A percentile compares a stretch with the other conserved stretches of the same genome.
Evolutionary conservation across 2,888 invertebrate genomes (phyloP).

Genomic region (Sarcophaga carnaria): DNA sequence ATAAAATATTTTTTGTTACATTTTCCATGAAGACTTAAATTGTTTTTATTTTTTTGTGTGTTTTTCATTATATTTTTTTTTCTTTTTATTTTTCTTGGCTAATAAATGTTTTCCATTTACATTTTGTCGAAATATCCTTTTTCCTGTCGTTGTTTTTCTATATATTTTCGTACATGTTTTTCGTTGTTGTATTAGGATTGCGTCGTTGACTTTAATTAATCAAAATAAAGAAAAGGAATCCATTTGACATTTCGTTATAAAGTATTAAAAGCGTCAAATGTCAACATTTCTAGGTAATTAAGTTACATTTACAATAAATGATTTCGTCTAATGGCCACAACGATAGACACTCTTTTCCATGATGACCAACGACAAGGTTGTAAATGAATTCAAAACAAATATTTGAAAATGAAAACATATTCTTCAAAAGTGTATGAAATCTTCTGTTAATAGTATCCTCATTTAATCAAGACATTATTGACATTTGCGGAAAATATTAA

Average conservation of each 20-base stretch:
- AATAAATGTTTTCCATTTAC: constrained; percentile 14
- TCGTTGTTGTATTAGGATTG: constrained; percentile 39
- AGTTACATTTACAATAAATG: constrained; percentile 70
- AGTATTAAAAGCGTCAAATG: constrained; percentile 69
- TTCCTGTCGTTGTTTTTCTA: constrained; percentile 35
- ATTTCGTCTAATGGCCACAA: constrained; percentile 55
- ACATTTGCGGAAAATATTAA: no score
- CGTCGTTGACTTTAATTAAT: constrained; percentile 69
- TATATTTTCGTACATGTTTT: constrained; percentile 18
- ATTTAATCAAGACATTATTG: no score
- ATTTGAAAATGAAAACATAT: not conserved
- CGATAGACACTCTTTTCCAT: not conserved
- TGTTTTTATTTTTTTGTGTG: not conserved
- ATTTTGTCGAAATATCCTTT: constrained; percentile 53
- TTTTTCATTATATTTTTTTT: not conserved
- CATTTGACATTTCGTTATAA: constrained; percentile 63
- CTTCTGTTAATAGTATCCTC: no score
- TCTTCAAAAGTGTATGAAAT: no score
- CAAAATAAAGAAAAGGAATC: constrained; percentile 41
- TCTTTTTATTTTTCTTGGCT: not conserved
- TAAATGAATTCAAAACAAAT: not conserved
- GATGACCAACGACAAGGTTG: not conserved
- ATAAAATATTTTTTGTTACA: not conserved
- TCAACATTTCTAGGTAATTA: constrained; percentile 72
- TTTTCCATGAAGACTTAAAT: not conserved